Base-by-base conservation (phyloP, 53 echinoderm and acorn worm genomes). In the Luidia sarsii region DNA sequence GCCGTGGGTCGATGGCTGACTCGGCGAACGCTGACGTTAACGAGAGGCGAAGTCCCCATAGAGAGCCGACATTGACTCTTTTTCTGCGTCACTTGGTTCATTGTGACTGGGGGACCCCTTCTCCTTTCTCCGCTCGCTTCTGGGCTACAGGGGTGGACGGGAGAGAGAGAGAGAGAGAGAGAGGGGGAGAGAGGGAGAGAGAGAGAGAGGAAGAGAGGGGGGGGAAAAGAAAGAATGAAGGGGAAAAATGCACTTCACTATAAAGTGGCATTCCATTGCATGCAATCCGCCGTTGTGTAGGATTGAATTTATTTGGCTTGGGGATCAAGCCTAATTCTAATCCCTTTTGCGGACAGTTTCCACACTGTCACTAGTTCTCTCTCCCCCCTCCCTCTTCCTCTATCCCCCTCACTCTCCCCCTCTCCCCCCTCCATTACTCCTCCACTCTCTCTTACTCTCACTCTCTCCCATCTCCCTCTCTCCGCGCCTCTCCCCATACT, bases 271-370 rank as follows among this genome's bases (percentile, higher is more conserved):
- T 41, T 41, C 41, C 11, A 6, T 7, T 41, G 41, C 41, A 41
- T 7, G 41, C 11, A 7, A 41, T 41, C 41, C 11, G 11, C 11
- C 41, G 41, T 7, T 6, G 41, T 41, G 41, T 6, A 11, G 41
- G 11, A 60, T 77, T n/a, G 77, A 60, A 48, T 77, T 77, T 77
- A 77, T 77, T 77, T 77, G 77, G 77, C 60, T 60, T 39, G 43
- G 28, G 77, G 77, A 77, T 77, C 60, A 77, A 31, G 45, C 43
- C 46, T 45, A 77, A 31, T 60, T 60, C 77, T 77, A 77, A 77
- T 77, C 77, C 77, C n/a, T 77, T 36, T 45, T 48, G n/a, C 15
- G 41, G 14, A 41, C 72, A 37, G 32, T 60, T 60, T 77, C 61
- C 41, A 59, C 48, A 45, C 48, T 25, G 43, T n/a, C 3, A 4